Percentiles rank a stretch among this genome's conserved stretches.
phyloP scores from a whole-genome alignment of 2,797 vertebrate genomes.

The Mormyrops boulengeri region DNA sequence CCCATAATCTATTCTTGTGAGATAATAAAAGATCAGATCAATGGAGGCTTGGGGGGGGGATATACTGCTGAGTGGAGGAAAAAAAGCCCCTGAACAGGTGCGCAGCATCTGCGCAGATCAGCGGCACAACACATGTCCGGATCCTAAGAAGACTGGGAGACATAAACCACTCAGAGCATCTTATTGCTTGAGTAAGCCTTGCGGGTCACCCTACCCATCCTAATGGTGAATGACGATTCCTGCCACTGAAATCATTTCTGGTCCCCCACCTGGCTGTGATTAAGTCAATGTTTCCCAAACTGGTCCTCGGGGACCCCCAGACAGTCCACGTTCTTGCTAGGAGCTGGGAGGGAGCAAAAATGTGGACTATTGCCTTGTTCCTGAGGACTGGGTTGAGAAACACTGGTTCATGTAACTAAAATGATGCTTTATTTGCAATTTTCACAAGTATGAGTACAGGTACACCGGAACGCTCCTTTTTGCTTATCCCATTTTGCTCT shows the following conservation, averaged over 20 bases:
- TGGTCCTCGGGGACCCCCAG: background rate
- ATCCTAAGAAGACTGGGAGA: background rate
- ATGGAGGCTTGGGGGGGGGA: background rate
- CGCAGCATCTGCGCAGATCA: background rate
- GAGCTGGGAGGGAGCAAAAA: background rate
- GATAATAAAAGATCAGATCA: background rate
- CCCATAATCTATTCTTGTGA: background rate
- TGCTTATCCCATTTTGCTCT: background rate
- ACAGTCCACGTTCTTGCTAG: background rate
- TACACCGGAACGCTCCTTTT: background rate
- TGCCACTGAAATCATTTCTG: background rate
- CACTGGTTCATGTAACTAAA: background rate
- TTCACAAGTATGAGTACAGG: background rate
- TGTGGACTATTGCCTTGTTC: background rate
- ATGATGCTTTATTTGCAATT: background rate
- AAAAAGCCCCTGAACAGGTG: background rate
- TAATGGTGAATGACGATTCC: background rate
- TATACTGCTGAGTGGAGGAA: background rate
- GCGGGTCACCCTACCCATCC: background rate
- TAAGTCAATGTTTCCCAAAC: background rate
- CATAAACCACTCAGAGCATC: background rate
- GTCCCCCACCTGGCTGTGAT: background rate
- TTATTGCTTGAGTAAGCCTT: background rate
- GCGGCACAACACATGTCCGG: background rate
- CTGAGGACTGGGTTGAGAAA: background rate